Evolutionary conservation across 2,888 invertebrate genomes (phyloP), one percentile per base, ranked within the genome.

Genomic region (Tachystola acroxantha): DNA sequence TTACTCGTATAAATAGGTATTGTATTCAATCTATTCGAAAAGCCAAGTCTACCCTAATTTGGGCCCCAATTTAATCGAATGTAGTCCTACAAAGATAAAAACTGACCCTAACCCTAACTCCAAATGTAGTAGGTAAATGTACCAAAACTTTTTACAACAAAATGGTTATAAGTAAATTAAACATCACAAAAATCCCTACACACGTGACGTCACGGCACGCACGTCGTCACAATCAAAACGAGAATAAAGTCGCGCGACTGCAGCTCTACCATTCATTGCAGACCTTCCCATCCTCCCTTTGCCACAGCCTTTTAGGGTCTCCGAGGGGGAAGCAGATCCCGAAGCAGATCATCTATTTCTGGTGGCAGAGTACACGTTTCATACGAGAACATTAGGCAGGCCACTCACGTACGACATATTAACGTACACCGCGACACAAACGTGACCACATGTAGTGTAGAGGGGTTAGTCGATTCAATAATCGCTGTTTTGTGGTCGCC

Each of bases 211-310:
- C 57, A 57, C 57, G 53, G 35, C 43, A 40, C 61, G 59, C 80
- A 77, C 78, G 78, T 78, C 62, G 63, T 52, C 69, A 71, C 77
- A 79, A 80, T 80, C 79, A 77, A 69, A 76, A 68, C 64, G 62
- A 62, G 69, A 67, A 74, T 74, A 74, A 75, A 76, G 74, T 72
- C 69, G 61, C 61, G 58, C 57, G 56, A 52, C 54, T 66, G 61
- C 60, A 53, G 48, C 42, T 27, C 24, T 4, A n/a, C n/a, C n/a
- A 24, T n/a, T n/a, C 9, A 1, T n/a, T 2, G 1, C 10, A 9
- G 19, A 14, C 10, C 19, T 12, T 7, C 10, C 12, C 28, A 7
- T 7, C 28, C 12, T 10, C 28, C 28, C 28, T 28, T 7, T 28
- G 7, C 9, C 10, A 7, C 3, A 28, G 13, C 7, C 7, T 9